phyloP scores from a whole-genome alignment of 1,140 invertebrate genomes.

The Coenobita brevimanus region DNA sequence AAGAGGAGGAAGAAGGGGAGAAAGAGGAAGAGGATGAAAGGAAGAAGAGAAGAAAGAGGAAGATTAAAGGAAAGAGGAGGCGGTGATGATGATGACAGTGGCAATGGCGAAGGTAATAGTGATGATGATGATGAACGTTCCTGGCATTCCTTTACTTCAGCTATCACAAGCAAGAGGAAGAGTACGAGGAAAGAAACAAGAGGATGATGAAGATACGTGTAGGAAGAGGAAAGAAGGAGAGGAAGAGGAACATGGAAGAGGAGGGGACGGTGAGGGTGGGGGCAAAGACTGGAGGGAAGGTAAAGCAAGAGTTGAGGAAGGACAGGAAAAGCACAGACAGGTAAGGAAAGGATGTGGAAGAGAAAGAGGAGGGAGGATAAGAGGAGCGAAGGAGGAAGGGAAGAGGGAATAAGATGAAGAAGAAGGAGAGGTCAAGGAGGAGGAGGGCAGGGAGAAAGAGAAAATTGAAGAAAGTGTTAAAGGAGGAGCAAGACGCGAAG shows the following conservation, averaged over 20 bases:
- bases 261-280: neutral
- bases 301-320: neutral
- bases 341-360: neutral
- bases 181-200: neutral
- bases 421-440: neutral
- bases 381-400: neutral
- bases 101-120: no score
- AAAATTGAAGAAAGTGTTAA: neutral
- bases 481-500: neutral
- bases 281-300: neutral
- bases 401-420: neutral
- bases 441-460: neutral
- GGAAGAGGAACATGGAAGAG: neutral
- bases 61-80: no score
- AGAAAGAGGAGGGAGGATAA: neutral
- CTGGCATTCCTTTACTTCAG: no score
- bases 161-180: no score
- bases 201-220: neutral
- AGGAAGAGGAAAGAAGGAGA: neutral
- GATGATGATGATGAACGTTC: no score
- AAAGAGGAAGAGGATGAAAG: no score
- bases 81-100: no score
- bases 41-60: no score
- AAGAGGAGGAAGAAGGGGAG: no score
- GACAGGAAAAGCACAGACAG: neutral